A percentile compares a stretch with the other conserved stretches of the same genome.
These are phyloP conservation scores for Ceratina japonica DNA, from an alignment of 1,140 invertebrate species.

Conservation along the genomic window DNA sequence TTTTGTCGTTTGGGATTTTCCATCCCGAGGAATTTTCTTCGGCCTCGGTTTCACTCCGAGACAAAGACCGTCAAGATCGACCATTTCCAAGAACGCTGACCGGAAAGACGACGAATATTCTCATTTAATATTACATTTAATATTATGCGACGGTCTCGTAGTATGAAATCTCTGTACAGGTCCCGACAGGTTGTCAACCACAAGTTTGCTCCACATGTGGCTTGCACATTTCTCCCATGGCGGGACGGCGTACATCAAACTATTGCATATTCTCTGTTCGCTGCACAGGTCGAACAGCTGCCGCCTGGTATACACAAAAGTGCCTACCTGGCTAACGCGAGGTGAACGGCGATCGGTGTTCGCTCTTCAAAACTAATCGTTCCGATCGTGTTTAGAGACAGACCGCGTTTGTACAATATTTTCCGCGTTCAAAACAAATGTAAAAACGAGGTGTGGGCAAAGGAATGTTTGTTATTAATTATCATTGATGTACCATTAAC, in stretches of 20 bases:
- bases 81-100: not conserved
- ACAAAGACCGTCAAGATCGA: not conserved
- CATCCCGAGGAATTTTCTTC: not conserved
- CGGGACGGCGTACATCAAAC: conserved; percentile 39
- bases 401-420: not conserved
- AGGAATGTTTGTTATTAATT: not conserved
- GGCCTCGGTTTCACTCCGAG: not conserved
- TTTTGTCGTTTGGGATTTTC: too few species aligned
- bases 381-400: not conserved
- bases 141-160: conserved; percentile 19
- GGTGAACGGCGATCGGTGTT: conserved; percentile 6
- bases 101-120: conserved; percentile 5
- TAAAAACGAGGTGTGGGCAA: not conserved
- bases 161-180: conserved; percentile 53
- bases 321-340: conserved; percentile 14
- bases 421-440: too few species aligned
- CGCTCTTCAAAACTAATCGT: conserved; percentile 25
- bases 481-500: not conserved
- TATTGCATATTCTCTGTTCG: conserved; percentile 34
- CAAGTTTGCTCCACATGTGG: conserved; percentile 42
- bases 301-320: conserved; percentile 20
- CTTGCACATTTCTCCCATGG: conserved; percentile 50
- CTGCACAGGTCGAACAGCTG: conserved; percentile 18
- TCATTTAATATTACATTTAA: conserved; percentile 1
- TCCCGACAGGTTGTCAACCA: conserved; percentile 59